Percentiles rank a stretch among this genome's conserved stretches.
Conservation (phyloP, 2,797 vertebrate genomes). For the Trachops cirrhosus region DNA sequence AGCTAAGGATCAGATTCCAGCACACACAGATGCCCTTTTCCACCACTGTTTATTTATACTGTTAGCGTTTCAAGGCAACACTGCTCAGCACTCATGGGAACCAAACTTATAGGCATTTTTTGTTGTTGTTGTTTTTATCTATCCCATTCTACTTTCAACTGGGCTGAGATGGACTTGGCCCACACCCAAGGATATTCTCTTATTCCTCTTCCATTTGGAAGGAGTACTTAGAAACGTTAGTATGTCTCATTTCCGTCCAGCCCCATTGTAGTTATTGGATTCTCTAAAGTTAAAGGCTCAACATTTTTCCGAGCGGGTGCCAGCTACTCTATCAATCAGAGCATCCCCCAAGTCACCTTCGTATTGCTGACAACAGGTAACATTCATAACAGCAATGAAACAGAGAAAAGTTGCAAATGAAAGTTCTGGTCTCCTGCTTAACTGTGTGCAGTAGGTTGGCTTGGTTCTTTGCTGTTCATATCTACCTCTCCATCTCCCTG, state of each 20-base stretch:
- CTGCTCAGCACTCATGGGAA: neutral
- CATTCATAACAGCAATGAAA: neutral
- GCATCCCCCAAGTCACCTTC: neutral
- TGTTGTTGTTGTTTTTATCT: neutral
- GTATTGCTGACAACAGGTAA: neutral
- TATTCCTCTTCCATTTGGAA: conserved; percentile 5
- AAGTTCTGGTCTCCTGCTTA: conserved; percentile 2
- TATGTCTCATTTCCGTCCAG: neutral
- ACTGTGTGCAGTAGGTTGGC: neutral
- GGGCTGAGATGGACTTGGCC: neutral
- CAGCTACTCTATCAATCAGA: neutral
- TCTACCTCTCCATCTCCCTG: neutral
- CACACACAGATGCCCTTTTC: neutral
- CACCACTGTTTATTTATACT: neutral
- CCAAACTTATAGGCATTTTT: neutral
- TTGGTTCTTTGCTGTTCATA: neutral
- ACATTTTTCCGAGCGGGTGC: neutral
- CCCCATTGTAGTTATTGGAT: neutral
- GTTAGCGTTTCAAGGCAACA: neutral
- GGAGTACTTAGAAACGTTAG: neutral
- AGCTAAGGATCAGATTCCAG: neutral
- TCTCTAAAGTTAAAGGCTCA: conserved; percentile 18
- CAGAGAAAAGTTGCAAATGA: neutral
- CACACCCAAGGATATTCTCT: neutral
- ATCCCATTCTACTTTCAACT: neutral